These are phyloP conservation scores for Ctenomys sociabilis DNA, from an alignment of 2,113 vertebrate species.

Conservation along the genomic window DNA sequence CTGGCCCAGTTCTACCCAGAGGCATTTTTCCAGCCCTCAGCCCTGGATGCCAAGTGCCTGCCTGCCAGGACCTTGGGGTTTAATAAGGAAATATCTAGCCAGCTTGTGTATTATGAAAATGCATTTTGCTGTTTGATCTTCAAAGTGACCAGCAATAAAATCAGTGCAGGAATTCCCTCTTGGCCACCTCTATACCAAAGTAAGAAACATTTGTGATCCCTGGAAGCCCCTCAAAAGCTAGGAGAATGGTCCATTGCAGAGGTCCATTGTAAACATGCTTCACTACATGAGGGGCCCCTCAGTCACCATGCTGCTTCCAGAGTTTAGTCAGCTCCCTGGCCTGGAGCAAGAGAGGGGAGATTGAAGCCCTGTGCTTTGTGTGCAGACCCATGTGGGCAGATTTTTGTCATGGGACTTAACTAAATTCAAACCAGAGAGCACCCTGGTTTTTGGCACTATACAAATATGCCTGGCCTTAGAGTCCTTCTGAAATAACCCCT, in stretches of 20 bases:
- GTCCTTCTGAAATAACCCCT: constrained; percentile 18
- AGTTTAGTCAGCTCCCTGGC: not conserved
- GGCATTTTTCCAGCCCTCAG: not conserved
- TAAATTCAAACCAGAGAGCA: constrained; percentile 52
- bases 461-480: not conserved
- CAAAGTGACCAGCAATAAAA: constrained; percentile 26
- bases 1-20: not conserved
- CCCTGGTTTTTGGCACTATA: constrained; percentile 36
- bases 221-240: not conserved
- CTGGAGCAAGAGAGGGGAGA: not conserved
- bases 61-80: constrained; percentile 14
- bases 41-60: not conserved
- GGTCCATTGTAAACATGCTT: not conserved
- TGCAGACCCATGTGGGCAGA: not conserved
- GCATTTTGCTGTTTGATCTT: constrained; percentile 48
- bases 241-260: not conserved
- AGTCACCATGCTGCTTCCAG: not conserved
- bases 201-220: not conserved
- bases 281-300: not conserved
- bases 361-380: not conserved
- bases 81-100: constrained; percentile 49
- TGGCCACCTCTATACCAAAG: not conserved
- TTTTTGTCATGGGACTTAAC: constrained; percentile 37
- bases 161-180: not conserved
- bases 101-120: constrained; percentile 30